Conservation (phyloP, 2,113 vertebrate species). For the Tonatia bakeri region DNA sequence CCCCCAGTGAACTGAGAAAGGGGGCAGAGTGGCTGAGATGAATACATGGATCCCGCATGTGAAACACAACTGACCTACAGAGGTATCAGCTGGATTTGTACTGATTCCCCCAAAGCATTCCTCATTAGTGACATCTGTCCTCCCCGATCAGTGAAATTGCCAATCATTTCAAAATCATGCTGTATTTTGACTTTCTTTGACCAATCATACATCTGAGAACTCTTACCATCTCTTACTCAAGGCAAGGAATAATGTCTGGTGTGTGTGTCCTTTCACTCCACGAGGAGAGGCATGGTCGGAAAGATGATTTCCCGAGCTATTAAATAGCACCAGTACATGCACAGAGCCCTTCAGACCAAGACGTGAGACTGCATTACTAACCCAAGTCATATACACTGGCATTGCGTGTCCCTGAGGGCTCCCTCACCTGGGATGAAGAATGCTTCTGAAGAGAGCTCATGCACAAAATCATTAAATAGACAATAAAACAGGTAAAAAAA, state of each 20-base stretch:
- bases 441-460: not conserved
- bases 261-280: not conserved
- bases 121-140: not conserved
- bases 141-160: not conserved
- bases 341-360: not conserved
- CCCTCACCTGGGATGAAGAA: not conserved
- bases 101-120: not conserved
- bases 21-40: not conserved
- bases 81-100: too few species aligned
- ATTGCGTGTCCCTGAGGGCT: not conserved
- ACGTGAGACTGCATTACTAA: not conserved
- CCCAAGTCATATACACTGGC: not conserved
- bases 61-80: not conserved
- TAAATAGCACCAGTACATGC: not conserved
- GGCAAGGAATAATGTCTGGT: not conserved
- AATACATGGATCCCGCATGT: rapidly evolving
- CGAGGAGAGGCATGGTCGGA: not conserved
- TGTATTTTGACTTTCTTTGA: not conserved
- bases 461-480: not conserved
- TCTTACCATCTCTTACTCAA: not conserved
- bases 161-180: not conserved
- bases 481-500: not conserved
- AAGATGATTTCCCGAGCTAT: not conserved
- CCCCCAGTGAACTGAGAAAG: rapidly evolving
- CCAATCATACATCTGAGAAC: not conserved